Percentiles rank a stretch among this genome's conserved stretches.
Evolutionary conservation across 2,113 vertebrate species (phyloP).

Genomic region (Callipepla californica): DNA sequence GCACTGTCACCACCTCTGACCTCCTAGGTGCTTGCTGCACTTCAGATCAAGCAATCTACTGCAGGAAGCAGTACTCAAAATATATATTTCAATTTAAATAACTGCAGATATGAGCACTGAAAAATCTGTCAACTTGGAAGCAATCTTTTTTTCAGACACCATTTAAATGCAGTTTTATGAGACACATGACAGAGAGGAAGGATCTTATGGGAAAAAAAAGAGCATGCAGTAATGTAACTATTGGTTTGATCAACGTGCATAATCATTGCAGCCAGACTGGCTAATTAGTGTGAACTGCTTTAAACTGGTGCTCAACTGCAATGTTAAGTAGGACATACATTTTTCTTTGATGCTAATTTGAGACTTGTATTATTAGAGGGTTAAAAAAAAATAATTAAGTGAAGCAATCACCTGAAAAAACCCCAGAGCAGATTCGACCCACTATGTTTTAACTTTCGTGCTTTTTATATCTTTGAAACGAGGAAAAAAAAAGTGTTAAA

Average conservation of each 20-base stretch:
- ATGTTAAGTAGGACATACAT: neutral
- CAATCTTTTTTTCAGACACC: neutral
- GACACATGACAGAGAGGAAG: neutral
- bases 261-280: neutral
- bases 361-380: neutral
- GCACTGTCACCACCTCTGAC: neutral
- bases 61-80: neutral
- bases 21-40: neutral
- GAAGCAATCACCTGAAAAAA: neutral
- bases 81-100: neutral
- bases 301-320: neutral
- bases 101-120: neutral
- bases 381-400: neutral
- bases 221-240: fast-evolving
- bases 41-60: neutral
- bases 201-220: neutral
- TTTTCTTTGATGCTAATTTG: neutral
- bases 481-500: neutral
- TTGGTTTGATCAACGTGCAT: neutral
- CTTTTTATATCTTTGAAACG: neutral
- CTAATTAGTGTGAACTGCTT: neutral
- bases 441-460: neutral
- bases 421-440: neutral
- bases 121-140: neutral
- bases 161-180: neutral